A percentile compares a stretch with the other conserved stretches of the same genome.
These are phyloP conservation scores for Cossypha polioptera DNA, from an alignment of 2,797 vertebrate genomes.

Conservation along the genomic window DNA sequence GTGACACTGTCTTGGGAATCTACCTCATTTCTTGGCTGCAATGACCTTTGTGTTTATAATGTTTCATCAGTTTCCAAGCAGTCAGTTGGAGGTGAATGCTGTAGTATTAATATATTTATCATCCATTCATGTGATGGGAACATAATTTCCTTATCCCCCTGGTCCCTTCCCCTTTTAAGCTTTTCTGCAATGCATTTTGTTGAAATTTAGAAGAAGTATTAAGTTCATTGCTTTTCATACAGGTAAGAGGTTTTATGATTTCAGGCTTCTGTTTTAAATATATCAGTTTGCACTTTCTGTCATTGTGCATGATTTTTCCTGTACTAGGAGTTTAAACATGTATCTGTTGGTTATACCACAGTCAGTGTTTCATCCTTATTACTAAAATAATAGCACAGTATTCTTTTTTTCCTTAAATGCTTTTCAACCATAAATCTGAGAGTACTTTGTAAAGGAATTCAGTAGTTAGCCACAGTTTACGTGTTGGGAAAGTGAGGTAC, in stretches of 20 bases:
- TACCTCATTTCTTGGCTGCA: not conserved
- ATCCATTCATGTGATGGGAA: not conserved
- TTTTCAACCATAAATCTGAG: not conserved
- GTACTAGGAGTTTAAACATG: not conserved
- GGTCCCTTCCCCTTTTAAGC: not conserved
- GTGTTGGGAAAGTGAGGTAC: not conserved
- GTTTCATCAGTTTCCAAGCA: not conserved
- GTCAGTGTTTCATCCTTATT: not conserved
- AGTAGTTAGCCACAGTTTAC: not conserved
- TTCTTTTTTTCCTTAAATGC: not conserved
- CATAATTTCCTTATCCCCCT: not conserved
- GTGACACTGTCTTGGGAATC: not conserved
- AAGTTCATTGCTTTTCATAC: not conserved
- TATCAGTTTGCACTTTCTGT: not conserved
- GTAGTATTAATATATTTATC: not conserved
- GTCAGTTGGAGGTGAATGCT: not conserved
- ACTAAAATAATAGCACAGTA: not conserved
- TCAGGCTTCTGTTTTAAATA: not conserved
- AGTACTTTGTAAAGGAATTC: not conserved
- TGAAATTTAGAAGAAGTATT: not conserved
- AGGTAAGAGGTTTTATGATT: not conserved
- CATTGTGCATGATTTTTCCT: rapidly evolving
- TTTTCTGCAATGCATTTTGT: not conserved
- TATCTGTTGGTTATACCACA: not conserved
- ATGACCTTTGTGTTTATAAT: conserved; percentile 10